Base-by-base conservation (phyloP, 1,140 invertebrate genomes). In the Drosophila carrolli region DNA sequence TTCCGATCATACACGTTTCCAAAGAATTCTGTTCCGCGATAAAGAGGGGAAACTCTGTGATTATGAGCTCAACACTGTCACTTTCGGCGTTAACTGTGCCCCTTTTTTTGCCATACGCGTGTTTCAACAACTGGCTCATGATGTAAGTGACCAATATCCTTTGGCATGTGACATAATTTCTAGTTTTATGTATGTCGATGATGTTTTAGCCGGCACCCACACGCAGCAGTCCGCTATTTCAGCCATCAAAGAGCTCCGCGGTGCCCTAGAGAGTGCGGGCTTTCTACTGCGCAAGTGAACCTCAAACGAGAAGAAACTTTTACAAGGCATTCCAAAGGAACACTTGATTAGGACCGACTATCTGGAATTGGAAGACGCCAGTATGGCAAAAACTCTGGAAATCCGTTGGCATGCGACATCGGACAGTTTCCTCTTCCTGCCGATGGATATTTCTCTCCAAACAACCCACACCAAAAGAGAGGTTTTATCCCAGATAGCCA, bases 371-470 rank as follows among this genome's bases (percentile, higher is more conserved):
- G 43, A 46, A 23, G 43, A 46, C 1, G 43, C 43, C 16, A 46
- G 16, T 19, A 46, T n/a, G 9, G 43, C 16, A 3, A 46, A 46
- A 46, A 46, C 50, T 35, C 9, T 62, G 4, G 40, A 50, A 6
- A 62, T 55, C 5, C 50, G 50, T 19, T 62, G 40, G 40, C 60
- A 62, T 27, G 27, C n/a, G 6, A 57, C 55, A 6, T 46, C 23
- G 4, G 14, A 57, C 19, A 57, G 55, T 44, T 46, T 57, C 11
- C 16, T 44, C 8, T 44, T 44, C 16, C 2, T 44, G 19, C 10
- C 23, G 1, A 43, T n/a, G n/a, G n/a, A n/a, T 23, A 55, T 27
- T 2, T 5, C 8, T 4, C 23, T 43, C 1, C 38, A 56, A 29
- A 11, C 38, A 10, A 9, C 5, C 9, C 41, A 43, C n/a, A 29